Percentiles rank a stretch among this genome's conserved stretches.
Evolutionary conservation across 2,113 vertebrate species (phyloP).

Genomic region (Excalfactoria chinensis): DNA sequence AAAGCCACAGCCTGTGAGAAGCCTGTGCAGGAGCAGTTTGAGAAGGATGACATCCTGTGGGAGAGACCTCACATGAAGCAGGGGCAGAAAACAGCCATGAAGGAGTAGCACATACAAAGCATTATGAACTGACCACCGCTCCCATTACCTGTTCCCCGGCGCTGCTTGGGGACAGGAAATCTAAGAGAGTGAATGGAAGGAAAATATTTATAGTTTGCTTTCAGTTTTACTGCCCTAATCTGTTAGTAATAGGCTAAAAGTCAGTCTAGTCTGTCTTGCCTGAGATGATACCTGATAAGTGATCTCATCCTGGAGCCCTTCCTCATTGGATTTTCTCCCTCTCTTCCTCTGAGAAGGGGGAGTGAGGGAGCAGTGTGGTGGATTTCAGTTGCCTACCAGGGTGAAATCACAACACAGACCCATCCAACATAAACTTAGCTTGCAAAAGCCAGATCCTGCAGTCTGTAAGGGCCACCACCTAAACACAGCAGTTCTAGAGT

Average conservation of each 20-base stretch:
- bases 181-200: neutral
- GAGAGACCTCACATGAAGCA: neutral
- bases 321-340: neutral
- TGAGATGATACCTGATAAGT: neutral
- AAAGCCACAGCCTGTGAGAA: neutral
- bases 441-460: neutral
- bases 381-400: neutral
- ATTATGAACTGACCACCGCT: neutral
- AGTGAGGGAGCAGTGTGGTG: neutral
- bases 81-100: neutral
- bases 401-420: neutral
- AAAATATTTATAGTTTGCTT: neutral
- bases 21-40: neutral
- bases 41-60: neutral
- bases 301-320: neutral
- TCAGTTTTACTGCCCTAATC: neutral
- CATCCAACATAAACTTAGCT: neutral
- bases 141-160: neutral
- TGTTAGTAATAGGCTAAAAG: neutral
- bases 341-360: neutral
- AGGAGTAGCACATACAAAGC: neutral
- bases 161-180: neutral
- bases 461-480: neutral
- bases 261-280: neutral
- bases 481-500: neutral